phyloP scores from a whole-genome alignment of 2,888 invertebrate genomes.

The Thecophora atra region DNA sequence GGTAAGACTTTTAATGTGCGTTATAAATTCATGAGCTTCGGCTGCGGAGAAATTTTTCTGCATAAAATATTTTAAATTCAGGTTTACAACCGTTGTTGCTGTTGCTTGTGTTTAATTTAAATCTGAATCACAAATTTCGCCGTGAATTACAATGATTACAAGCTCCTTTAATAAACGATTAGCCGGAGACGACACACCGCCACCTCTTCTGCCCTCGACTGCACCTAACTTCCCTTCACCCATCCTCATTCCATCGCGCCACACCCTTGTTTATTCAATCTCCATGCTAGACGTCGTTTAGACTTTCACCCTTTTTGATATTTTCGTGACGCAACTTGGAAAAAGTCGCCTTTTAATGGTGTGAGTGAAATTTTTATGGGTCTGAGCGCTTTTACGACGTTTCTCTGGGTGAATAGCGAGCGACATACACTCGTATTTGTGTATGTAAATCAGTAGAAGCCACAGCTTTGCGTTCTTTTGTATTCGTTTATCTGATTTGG shows the following conservation, averaged over 20 bases:
- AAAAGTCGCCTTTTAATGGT: conserved; percentile 7
- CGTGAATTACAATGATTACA: too few species aligned
- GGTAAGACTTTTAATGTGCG: conserved; percentile 62
- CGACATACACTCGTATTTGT: background rate
- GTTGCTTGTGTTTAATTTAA: background rate
- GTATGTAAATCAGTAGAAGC: background rate
- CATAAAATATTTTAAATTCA: too few species aligned
- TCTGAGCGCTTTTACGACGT: background rate
- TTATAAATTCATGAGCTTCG: conserved; percentile 26
- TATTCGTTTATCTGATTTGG: conserved; percentile 30
- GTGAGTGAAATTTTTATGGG: conserved; percentile 11
- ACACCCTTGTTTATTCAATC: too few species aligned
- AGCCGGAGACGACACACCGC: conserved; percentile 9
- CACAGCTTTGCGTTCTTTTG: conserved; percentile 13
- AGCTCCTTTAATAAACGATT: background rate
- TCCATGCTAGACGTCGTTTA: too few species aligned
- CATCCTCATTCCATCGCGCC: too few species aligned
- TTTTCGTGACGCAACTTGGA: too few species aligned
- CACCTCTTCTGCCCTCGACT: conserved; percentile 20
- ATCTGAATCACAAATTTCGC: background rate
- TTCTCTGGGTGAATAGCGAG: background rate
- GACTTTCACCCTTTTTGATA: too few species aligned
- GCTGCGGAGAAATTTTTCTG: too few species aligned
- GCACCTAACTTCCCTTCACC: too few species aligned
- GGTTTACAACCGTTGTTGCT: too few species aligned